Evolutionary conservation across 1,140 invertebrate genomes (phyloP), one percentile per base, ranked within the genome.

Genomic region (Acromyrmex echinatior): DNA sequence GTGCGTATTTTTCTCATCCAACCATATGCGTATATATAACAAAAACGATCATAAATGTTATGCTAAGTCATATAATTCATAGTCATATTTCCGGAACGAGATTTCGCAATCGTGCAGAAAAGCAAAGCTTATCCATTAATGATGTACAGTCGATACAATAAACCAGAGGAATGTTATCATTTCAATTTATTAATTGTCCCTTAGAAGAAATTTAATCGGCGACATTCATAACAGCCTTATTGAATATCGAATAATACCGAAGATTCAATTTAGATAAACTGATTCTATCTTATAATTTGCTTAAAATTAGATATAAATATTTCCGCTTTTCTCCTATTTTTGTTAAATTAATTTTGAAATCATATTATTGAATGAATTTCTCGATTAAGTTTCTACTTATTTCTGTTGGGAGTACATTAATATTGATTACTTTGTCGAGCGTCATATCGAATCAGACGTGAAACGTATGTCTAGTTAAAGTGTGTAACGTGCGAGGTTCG

Each of bases 1-100:
- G 51, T 51, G 21, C 45, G 78, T 21, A 78, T 79, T 90, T 87
- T 77, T 87, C 66, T 39, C 71, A 49, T 25, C 16, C 31, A 56
- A 31, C 12, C 39, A 39, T 53, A 56, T 3, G 62, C 10, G 18
- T 12, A 28, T 71, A 74, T n/a, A 62, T 78, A 90, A 86, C 73
- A 58, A 82, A 88, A 77, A 5, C 31, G 5, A 39, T 35, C n/a
- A 10, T 51, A 79, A 56, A 31, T 31, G 53, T 90, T 80, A 86
- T 45, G 76, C 49, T 71, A 65, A 86, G 39, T 63, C 9, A 16
- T 10, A 10, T 35, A 70, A 73, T 76, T 25, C 25, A 18, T 74
- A 31, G 70, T 62, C 68, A 49, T 62, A 62, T 62, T 84, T 84
- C 68, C 84, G 53, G 39, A 78, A 1, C 58, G 60, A 51, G 70